A percentile compares a stretch with the other conserved stretches of the same genome.
These are phyloP conservation scores for Motacilla alba DNA, from an alignment of 2,113 vertebrate genomes.

Conservation along the genomic window DNA sequence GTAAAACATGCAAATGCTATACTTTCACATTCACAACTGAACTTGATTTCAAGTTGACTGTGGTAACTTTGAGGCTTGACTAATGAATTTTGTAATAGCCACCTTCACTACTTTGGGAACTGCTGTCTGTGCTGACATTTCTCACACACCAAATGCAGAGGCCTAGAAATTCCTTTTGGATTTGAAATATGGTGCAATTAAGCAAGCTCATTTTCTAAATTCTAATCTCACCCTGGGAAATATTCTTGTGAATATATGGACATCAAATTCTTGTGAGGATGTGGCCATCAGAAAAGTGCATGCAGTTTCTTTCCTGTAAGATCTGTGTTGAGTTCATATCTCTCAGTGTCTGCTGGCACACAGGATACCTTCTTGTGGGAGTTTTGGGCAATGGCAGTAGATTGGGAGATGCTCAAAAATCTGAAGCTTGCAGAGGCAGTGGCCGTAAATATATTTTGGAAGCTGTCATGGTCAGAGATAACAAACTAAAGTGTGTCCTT, in stretches of 20 bases:
- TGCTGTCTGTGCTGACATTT: not conserved
- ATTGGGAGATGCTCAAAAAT: not conserved
- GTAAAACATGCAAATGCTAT: not conserved
- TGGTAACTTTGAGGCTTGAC: not conserved
- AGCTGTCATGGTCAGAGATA: not conserved
- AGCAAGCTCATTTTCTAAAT: not conserved
- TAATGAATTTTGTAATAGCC: constrained; percentile 19
- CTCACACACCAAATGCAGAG: not conserved
- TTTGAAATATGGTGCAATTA: not conserved
- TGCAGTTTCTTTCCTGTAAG: not conserved
- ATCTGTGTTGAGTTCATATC: not conserved
- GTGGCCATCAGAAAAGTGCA: not conserved
- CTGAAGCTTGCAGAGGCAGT: not conserved
- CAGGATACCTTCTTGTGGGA: not conserved
- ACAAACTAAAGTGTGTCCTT: not conserved
- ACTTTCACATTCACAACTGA: not conserved
- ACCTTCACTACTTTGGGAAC: not conserved
- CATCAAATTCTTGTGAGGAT: not conserved
- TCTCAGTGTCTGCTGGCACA: not conserved
- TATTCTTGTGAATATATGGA: not conserved
- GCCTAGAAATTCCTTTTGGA: not conserved
- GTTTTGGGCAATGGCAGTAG: not conserved
- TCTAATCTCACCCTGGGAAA: not conserved
- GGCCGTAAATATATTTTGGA: not conserved
- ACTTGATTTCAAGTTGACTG: not conserved